Evolutionary conservation across 92 coral and sea anemone species (phyloP).

Genomic region (Phymanthus crucifer): DNA sequence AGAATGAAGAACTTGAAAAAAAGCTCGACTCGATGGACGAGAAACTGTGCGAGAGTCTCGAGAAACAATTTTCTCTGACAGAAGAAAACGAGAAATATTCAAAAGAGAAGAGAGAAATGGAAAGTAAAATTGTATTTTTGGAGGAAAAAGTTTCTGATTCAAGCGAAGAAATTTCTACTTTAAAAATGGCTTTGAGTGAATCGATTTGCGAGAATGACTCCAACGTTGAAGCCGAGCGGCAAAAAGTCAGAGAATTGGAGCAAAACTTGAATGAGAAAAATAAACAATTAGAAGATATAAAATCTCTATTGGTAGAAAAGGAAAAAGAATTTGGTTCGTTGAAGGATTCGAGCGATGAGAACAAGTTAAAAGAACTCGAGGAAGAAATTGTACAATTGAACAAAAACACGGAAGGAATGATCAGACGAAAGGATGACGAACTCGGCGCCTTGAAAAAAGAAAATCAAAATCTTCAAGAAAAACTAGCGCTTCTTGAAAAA

Average conservation of each 20-base stretch:
- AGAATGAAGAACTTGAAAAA: conserved; percentile 59
- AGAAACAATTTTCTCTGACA: conserved; percentile 57
- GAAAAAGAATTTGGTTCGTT: conserved; percentile 27
- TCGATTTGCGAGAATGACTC: conserved; percentile 18
- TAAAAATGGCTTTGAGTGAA: conserved; percentile 57
- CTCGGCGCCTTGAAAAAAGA: conserved; percentile 27
- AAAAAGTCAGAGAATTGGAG: conserved; percentile 46
- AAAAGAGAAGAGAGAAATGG: conserved; percentile 56
- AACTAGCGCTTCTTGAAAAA: conserved; percentile 4
- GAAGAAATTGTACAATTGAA: conserved; percentile 22
- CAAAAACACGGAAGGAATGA: conserved; percentile 25
- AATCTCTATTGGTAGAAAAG: conserved; percentile 15
- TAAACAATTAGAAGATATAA: conserved; percentile 18
- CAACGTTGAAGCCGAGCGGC: conserved; percentile 25
- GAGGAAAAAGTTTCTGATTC: conserved; percentile 61
- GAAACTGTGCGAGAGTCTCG: conserved; percentile 59
- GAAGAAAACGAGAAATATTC: conserved; percentile 60
- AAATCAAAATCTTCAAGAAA: conserved; percentile 11
- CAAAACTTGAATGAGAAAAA: conserved; percentile 41
- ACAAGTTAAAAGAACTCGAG: conserved; percentile 23
- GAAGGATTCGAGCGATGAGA: conserved; percentile 1
- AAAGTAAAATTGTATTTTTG: conserved; percentile 41
- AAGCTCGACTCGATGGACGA: conserved; percentile 64
- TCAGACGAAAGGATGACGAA: conserved; percentile 14
- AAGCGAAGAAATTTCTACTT: conserved; percentile 49